Conservation (phyloP, 2,113 vertebrate genomes). For the Oreotrochilus melanogaster region DNA sequence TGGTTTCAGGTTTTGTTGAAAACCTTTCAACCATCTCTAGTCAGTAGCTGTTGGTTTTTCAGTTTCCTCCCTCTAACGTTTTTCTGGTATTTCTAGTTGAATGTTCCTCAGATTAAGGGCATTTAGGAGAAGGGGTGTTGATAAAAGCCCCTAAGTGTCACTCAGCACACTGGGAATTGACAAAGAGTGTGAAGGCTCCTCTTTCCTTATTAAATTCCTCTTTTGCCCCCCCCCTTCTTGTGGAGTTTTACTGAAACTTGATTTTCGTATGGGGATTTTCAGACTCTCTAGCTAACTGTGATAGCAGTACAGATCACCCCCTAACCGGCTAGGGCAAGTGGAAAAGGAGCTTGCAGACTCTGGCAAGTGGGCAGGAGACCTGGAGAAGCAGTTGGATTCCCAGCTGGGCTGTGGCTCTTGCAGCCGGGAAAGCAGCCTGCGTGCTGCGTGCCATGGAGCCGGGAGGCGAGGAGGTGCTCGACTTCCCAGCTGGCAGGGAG, state of each 20-base stretch:
- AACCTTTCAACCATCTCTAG: constrained; percentile 16
- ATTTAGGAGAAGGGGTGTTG: not conserved
- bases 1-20: constrained; percentile 33
- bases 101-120: not conserved
- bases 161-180: not conserved
- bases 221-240: not conserved
- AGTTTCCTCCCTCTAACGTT: not conserved
- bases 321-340: constrained; percentile 31
- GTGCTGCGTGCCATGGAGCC: constrained; percentile 19
- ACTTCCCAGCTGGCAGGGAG: constrained; percentile 49
- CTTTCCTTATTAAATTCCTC: not conserved
- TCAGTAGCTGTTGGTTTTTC: constrained; percentile 34
- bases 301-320: not conserved
- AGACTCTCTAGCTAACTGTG: not conserved
- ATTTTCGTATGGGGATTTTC: not conserved
- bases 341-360: constrained; percentile 24
- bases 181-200: not conserved
- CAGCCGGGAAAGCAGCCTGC: constrained; percentile 33
- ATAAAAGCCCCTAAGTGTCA: not conserved
- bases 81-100: constrained; percentile 19
- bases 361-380: constrained; percentile 14
- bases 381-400: constrained; percentile 57
- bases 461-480: not conserved
- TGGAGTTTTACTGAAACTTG: not conserved
- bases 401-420: constrained; percentile 36